Evolutionary conservation across 2,888 invertebrate species (phyloP).

Genomic region (Rhyacophila evoluta): DNA sequence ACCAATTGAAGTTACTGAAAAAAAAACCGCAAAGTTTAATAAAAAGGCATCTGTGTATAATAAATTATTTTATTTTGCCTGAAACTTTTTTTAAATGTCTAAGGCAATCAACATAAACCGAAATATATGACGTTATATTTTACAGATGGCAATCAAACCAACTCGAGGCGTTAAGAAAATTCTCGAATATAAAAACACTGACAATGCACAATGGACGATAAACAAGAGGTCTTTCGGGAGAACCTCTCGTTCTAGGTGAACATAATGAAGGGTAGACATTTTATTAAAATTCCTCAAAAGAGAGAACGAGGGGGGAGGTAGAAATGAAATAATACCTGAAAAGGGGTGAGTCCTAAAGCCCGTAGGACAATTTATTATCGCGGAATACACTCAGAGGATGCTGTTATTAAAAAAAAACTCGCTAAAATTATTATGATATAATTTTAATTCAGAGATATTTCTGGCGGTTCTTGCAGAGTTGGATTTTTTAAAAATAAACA

Average conservation of each 20-base stretch:
- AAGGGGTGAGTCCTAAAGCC: conserved; percentile 15
- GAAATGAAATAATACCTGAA: conserved; percentile 22
- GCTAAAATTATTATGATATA: background rate
- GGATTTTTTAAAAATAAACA: too few species aligned
- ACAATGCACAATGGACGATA: conserved; percentile 21
- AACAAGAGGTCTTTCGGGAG: conserved; percentile 16
- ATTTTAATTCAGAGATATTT: background rate
- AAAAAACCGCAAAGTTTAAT: background rate
- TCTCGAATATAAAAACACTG: background rate
- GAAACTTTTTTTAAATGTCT: background rate
- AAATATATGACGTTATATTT: conserved; percentile 2
- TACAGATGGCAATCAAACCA: conserved; percentile 10
- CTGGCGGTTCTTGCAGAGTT: too few species aligned
- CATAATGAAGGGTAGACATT: conserved; percentile 19
- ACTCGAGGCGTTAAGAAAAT: background rate
- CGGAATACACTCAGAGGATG: conserved; percentile 13
- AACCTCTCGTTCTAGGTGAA: background rate
- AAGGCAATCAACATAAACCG: conserved; percentile 1
- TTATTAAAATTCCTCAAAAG: conserved; percentile 15
- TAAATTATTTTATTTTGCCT: background rate
- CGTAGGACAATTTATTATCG: conserved; percentile 14
- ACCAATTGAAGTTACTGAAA: too few species aligned
- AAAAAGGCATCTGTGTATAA: background rate
- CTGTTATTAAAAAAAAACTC: conserved; percentile 10
- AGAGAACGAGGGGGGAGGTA: background rate